phyloP scores from a whole-genome alignment of 2,888 invertebrate species.

The Chymomyza procnemis region DNA sequence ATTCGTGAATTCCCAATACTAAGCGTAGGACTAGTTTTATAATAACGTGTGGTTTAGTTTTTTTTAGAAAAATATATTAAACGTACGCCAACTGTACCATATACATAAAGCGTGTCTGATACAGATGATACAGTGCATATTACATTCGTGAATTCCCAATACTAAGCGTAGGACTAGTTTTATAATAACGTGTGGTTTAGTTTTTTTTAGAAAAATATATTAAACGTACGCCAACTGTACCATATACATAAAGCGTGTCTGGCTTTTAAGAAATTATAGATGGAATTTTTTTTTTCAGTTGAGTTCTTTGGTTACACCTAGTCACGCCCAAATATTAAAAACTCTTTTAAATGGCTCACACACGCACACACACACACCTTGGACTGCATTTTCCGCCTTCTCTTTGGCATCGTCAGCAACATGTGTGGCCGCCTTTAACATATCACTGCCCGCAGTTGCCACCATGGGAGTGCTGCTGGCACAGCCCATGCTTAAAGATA shows the following conservation, averaged over 20 bases:
- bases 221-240: constrained; percentile 28
- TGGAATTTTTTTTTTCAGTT: constrained; percentile 5
- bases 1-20: too few species aligned
- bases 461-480: constrained; percentile 76
- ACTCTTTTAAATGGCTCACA: constrained; percentile 24
- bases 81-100: constrained; percentile 22
- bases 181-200: background rate
- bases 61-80: constrained; percentile 30
- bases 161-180: background rate
- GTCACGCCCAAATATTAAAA: constrained; percentile 13
- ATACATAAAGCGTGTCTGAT: background rate
- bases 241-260: background rate
- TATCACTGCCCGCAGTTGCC: constrained; percentile 75
- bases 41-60: background rate
- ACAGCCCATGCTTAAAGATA: constrained; percentile 64
- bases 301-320: constrained; percentile 10
- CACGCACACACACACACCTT: constrained; percentile 56
- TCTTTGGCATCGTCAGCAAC: constrained; percentile 68
- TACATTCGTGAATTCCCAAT: too few species aligned
- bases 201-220: constrained; percentile 28
- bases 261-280: background rate
- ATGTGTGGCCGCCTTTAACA: constrained; percentile 74
- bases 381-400: constrained; percentile 66
- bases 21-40: background rate
- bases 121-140: too few species aligned